Base-by-base conservation (phyloP, 2,113 vertebrate genomes). In the Tricholaema leucomelas region DNA sequence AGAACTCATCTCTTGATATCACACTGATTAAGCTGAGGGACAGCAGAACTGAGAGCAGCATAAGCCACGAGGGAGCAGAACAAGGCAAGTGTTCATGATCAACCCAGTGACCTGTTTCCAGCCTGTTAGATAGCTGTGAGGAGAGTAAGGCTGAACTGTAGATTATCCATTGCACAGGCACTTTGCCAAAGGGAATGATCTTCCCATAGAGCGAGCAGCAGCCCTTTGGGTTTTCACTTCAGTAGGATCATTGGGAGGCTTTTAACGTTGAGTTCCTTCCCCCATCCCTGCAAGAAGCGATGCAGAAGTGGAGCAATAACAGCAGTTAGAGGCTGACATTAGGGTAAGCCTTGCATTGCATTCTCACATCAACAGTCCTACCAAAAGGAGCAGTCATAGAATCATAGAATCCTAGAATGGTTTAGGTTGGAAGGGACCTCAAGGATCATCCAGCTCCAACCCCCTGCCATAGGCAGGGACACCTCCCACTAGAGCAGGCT, bases 141-240 rank as follows among this genome's bases (percentile, higher is more conserved):
- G 18, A 33, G 54, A 64, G 3, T 15, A 25, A 73, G 12, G 30
- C 71, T 56, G 66, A 91, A 60, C 2, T 82, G 67, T 3, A 42
- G 80, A 79, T 88, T 61, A 87, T 70, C 75, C 85, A 24, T 21
- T 33, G 35, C 69, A 38, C 23, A 24, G 31, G 6, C n/a, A 52
- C 67, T 91, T 90, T 90, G 94, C 95, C 84, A 88, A 55, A 79
- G 85, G 76, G 78, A 94, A 92, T 79, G 66, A 65, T 80, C 83
- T 90, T 96, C 67, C 87, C 66, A 28, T 3, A 81, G 69, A 85
- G 15, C 15, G 13, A 88, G 33, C 3, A 55, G 71, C 38, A 91
- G 67, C 56, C 74, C 33, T 72, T 77, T 78, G 46, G 46, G 50
- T 59, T 88, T 94, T 87, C 58, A 63, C 84, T 65, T 92, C 75